Conservation (phyloP, 2,113 vertebrate genomes). For the Clarias magur region DNA sequence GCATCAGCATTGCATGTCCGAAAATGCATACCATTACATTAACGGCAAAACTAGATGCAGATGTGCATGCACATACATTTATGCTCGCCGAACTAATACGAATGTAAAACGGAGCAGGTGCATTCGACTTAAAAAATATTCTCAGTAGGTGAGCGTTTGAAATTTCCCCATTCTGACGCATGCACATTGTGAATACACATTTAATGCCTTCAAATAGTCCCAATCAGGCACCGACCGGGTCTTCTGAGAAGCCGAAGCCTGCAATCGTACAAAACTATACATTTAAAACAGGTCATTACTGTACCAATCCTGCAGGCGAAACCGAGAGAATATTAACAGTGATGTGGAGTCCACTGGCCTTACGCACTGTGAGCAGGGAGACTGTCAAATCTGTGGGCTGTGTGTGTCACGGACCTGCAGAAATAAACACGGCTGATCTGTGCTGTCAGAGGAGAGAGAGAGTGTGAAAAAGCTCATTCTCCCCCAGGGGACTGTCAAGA, state of each 20-base stretch:
- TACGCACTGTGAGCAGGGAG: conserved; percentile 36
- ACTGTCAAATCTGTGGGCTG: conserved; percentile 40
- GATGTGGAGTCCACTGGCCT: conserved; percentile 44
- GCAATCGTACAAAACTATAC: conserved; percentile 54
- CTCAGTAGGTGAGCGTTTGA: conserved; percentile 32
- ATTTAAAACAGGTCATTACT: conserved; percentile 59
- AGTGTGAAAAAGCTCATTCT: conserved; percentile 51
- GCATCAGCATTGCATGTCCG: background rate
- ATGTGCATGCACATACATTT: background rate
- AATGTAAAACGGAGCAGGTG: conserved; percentile 24
- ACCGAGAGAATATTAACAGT: conserved; percentile 50
- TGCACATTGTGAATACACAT: conserved; percentile 35
- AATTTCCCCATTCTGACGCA: conserved; percentile 39
- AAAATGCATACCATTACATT: background rate
- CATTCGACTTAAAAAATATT: conserved; percentile 42
- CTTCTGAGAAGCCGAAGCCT: conserved; percentile 40
- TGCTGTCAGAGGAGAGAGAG: conserved; percentile 44
- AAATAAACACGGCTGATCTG: conserved; percentile 51
- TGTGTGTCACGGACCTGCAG: conserved; percentile 49
- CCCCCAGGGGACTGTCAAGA: conserved; percentile 12
- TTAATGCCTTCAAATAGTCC: conserved; percentile 50
- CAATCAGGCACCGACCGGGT: conserved; percentile 49
- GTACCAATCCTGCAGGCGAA: conserved; percentile 39
- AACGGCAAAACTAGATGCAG: background rate
- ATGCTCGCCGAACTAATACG: conserved; percentile 24